A percentile compares a stretch with the other conserved stretches of the same genome.
These are phyloP conservation scores for Lamellibrachia satsuma DNA, from an alignment of 2,888 invertebrate species.

Conservation along the genomic window DNA sequence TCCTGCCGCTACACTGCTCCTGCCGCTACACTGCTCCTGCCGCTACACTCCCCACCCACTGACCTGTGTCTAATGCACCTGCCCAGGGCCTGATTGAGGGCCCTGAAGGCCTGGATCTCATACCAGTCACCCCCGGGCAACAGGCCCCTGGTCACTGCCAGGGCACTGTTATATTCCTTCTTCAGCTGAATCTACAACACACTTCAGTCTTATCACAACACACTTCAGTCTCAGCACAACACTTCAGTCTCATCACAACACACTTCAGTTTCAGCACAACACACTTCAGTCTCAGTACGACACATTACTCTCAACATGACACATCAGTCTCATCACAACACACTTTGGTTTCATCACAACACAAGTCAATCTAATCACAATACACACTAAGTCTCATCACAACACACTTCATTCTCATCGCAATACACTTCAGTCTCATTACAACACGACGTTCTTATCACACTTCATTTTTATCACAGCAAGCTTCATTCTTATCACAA, in stretches of 20 bases:
- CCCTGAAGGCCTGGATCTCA: constrained; percentile 78
- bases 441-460: no score
- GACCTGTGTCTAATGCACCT: constrained; percentile 79
- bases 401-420: no score
- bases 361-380: no score
- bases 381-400: no score
- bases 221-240: not conserved
- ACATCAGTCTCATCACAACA: not conserved
- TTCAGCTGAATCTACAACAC: constrained; percentile 72
- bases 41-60: constrained; percentile 18
- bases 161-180: constrained; percentile 75
- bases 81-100: constrained; percentile 84
- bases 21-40: not conserved
- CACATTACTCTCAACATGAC: not conserved
- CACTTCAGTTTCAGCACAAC: not conserved
- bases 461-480: no score
- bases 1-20: no score
- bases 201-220: not conserved
- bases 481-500: not conserved
- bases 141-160: constrained; percentile 65
- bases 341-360: not conserved
- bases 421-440: no score
- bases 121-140: constrained; percentile 75
- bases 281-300: not conserved
- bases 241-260: not conserved